phyloP scores from a whole-genome alignment of 1,140 invertebrate species.

The Araneus ventricosus region DNA sequence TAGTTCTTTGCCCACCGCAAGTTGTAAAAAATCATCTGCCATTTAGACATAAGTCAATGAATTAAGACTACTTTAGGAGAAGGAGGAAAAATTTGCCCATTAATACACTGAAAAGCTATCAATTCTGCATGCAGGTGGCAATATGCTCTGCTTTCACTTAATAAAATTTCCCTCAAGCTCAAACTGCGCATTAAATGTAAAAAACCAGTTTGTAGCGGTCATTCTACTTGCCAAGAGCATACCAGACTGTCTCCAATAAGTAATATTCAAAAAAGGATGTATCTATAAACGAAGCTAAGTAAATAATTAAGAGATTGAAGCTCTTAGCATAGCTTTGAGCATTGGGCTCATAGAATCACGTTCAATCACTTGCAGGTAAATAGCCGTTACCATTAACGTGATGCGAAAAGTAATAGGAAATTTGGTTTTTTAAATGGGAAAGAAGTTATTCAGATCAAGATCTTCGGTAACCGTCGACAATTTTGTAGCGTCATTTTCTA shows the following conservation, averaged over 20 bases:
- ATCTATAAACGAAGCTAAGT: neutral
- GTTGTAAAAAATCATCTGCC: neutral
- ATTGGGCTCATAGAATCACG: neutral
- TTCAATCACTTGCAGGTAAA: slow-evolving; percentile 22
- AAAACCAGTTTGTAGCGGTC: neutral
- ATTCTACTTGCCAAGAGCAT: slow-evolving; percentile 27
- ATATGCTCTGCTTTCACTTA: slow-evolving; percentile 19
- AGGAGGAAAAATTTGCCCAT: neutral
- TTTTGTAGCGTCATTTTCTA: no score
- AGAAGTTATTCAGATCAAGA: neutral
- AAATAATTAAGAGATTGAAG: slow-evolving; percentile 22
- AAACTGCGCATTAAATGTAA: neutral
- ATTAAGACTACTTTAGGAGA: neutral
- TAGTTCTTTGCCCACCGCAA: neutral
- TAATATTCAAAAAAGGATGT: neutral
- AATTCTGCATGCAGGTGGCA: neutral
- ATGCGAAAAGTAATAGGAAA: neutral
- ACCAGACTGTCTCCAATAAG: neutral
- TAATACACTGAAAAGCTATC: neutral
- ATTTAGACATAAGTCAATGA: neutral
- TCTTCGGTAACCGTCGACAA: neutral
- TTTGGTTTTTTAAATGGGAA: neutral
- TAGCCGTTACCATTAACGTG: slow-evolving; percentile 10
- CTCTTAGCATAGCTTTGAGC: slow-evolving; percentile 22
- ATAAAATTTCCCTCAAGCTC: neutral